Evolutionary conservation across 2,113 vertebrate genomes (phyloP).

Genomic region (Axis porcinus): DNA sequence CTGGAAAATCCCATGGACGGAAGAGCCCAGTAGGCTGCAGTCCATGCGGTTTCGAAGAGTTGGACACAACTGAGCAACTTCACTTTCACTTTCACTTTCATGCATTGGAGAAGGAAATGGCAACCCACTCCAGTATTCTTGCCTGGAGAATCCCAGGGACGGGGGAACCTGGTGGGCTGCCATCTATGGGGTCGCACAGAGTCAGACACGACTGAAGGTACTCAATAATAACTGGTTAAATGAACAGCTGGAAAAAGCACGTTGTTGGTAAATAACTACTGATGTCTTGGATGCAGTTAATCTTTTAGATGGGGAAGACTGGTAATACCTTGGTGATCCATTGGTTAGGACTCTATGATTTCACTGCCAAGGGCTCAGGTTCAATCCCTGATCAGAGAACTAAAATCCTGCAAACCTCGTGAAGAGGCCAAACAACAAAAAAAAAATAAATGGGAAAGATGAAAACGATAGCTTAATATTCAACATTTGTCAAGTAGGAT

Average conservation of each 20-base stretch:
- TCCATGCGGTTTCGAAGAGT: too few relatives aligned
- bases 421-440: not conserved
- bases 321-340: not conserved
- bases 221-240: not conserved
- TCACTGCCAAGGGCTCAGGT: not conserved
- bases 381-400: not conserved
- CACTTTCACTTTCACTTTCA: too few relatives aligned
- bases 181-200: too few relatives aligned
- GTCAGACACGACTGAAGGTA: too few relatives aligned
- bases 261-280: slow-evolving; percentile 21
- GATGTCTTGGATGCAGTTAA: slow-evolving; percentile 10
- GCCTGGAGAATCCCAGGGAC: too few relatives aligned
- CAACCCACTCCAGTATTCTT: too few relatives aligned
- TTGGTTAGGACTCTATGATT: not conserved
- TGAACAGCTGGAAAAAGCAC: not conserved
- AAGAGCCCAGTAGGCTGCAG: too few relatives aligned
- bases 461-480: slow-evolving; percentile 13
- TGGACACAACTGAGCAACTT: too few relatives aligned
- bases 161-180: too few relatives aligned
- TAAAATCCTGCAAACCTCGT: not conserved
- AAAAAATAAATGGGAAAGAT: not conserved
- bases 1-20: too few relatives aligned
- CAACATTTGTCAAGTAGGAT: not conserved
- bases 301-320: not conserved
- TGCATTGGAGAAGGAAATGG: too few relatives aligned